Conservation (phyloP, 92 coral and sea anemone species). For the Palythoa caribaeorum region DNA sequence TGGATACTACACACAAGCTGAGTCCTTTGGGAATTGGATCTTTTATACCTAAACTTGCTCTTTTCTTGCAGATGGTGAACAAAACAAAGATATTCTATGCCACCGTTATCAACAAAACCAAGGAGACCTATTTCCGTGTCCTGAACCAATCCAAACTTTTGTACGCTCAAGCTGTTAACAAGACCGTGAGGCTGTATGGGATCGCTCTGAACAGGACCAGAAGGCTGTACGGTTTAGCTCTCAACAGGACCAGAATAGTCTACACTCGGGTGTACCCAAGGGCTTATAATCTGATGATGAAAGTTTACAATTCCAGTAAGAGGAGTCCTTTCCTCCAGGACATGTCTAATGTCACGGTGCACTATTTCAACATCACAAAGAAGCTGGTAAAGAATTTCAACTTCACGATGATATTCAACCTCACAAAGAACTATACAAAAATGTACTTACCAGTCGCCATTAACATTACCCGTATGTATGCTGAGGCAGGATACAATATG, state of each 20-base stretch:
- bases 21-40: too few relatives aligned
- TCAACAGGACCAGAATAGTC: constrained; percentile 13
- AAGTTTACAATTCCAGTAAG: constrained; percentile 33
- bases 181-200: constrained; percentile 10
- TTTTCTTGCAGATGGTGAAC: constrained; percentile 20
- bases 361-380: constrained; percentile 63
- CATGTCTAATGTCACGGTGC: constrained; percentile 47
- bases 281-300: constrained; percentile 64
- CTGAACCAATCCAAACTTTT: constrained; percentile 38
- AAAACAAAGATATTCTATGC: background rate
- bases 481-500: constrained; percentile 51
- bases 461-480: constrained; percentile 67
- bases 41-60: background rate
- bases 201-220: constrained; percentile 21
- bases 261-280: constrained; percentile 26
- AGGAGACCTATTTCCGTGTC: constrained; percentile 39
- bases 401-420: constrained; percentile 58
- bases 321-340: constrained; percentile 22
- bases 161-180: constrained; percentile 25
- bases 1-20: too few relatives aligned
- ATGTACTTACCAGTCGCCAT: constrained; percentile 61
- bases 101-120: constrained; percentile 56
- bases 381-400: constrained; percentile 52
- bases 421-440: constrained; percentile 46
- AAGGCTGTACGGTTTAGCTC: constrained; percentile 6